These are phyloP conservation scores for Elachura formosa DNA, from an alignment of 2,113 vertebrate species.

Conservation along the genomic window DNA sequence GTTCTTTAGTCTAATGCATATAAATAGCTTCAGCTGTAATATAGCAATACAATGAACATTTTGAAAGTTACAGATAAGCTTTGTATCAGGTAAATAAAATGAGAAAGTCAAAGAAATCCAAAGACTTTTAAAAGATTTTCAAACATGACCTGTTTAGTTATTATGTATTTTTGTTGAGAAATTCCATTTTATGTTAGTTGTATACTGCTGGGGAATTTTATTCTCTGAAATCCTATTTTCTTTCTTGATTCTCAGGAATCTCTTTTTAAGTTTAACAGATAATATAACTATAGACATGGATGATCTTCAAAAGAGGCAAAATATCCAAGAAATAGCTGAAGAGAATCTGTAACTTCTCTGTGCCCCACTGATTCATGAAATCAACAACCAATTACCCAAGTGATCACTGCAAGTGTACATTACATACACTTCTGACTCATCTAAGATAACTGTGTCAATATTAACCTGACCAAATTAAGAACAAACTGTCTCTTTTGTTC, in stretches of 20 bases:
- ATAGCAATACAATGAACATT: not conserved
- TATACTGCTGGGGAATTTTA: not conserved
- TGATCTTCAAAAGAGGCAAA: not conserved
- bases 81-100: not conserved
- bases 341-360: not conserved
- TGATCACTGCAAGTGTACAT: slow-evolving; percentile 30
- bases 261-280: not conserved
- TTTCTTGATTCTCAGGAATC: not conserved
- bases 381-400: slow-evolving; percentile 52
- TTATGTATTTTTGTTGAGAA: not conserved
- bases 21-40: not conserved
- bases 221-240: not conserved
- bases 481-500: slow-evolving; percentile 79
- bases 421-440: slow-evolving; percentile 51
- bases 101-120: not conserved
- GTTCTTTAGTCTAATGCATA: not conserved
- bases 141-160: not conserved
- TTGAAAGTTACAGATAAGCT: not conserved
- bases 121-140: not conserved
- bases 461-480: slow-evolving; percentile 85
- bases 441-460: slow-evolving; percentile 81
- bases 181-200: not conserved
- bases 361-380: slow-evolving; percentile 37
- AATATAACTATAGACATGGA: not conserved
- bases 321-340: not conserved